Evolutionary conservation across 2,113 vertebrate genomes (phyloP), one percentile per base, ranked within the genome.

Genomic region (Callospermophilus lateralis): DNA sequence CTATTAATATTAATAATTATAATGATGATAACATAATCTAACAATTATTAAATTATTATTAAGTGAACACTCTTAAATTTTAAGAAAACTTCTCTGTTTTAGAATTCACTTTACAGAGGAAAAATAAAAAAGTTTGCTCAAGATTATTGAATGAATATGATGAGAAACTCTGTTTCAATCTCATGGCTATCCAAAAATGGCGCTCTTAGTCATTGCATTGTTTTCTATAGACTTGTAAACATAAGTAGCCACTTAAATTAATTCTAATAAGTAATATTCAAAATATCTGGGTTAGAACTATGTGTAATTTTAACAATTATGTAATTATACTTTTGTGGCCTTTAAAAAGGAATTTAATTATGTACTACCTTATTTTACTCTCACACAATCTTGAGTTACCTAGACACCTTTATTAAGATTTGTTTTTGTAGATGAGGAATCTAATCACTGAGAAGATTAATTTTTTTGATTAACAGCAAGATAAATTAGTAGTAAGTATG

Each of bases 191-290:
- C 8, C n/a, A 84, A 93, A 88, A 6, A 74, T 51, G 42, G 22
- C 34, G 10, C 8, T 93, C 20, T 83, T 22, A 39, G 42, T 45
- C 20, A 72, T 67, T 89, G 24, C 5, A 65, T 63, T 22, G 4
- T 95, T 95, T 92, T 20, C 79, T 95, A 2, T 45, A 45, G 45
- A 45, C 12, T 19, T 72, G 24, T 92, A 85, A 85, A 85, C n/a
- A 84, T 28, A 89, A 67, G 12, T 34, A 86, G 70, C 68, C 19
- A 95, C 8, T 83, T 94, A 70, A 80, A 39, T 61, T 74, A 58
- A 79, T 92, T 58, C 45, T 37, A 80, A 67, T 85, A 92, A 68
- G 85, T 91, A 58, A 19, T 10, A 85, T 55, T 80, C 80, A 78
- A 95, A 93, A 74, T 3, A 32, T 39, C 28, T 58, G 3, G 1